Evolutionary conservation across 1,140 invertebrate species (phyloP).

Genomic region (Mercenaria mercenaria): DNA sequence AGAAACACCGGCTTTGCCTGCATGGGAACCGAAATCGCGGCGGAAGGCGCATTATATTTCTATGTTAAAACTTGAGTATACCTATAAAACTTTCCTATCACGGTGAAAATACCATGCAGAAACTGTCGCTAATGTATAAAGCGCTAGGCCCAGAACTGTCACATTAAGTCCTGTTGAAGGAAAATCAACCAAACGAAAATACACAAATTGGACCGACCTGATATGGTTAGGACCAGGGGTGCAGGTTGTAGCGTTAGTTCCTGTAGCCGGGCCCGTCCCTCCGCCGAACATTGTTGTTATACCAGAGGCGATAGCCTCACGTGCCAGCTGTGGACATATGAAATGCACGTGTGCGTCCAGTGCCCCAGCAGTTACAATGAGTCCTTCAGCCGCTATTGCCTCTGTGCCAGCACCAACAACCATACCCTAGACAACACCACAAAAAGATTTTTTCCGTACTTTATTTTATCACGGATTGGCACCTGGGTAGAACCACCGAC

Average conservation of each 20-base stretch:
- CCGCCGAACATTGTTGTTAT: constrained; percentile 86
- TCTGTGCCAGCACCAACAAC: constrained; percentile 85
- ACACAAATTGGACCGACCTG: constrained; percentile 75
- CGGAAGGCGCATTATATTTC: no score
- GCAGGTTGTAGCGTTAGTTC: constrained; percentile 85
- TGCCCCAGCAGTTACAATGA: constrained; percentile 85
- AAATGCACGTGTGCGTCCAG: constrained; percentile 85
- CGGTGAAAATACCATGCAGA: no score
- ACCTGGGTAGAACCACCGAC: no score
- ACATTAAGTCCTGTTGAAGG: no score
- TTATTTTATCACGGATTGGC: no score
- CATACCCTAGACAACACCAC: constrained; percentile 72
- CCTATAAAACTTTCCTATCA: no score
- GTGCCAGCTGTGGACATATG: constrained; percentile 84
- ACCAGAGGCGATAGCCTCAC: constrained; percentile 84
- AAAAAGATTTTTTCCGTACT: background rate
- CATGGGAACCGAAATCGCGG: no score
- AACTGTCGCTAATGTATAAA: no score
- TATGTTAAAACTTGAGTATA: no score
- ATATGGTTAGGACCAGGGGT: constrained; percentile 85
- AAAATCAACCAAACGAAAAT: no score
- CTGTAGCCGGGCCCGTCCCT: constrained; percentile 85
- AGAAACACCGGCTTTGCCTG: no score
- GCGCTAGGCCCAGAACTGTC: no score
- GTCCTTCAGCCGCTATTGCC: constrained; percentile 84